Base-by-base conservation (phyloP, 2,888 invertebrate genomes). In the Phasia obesa region DNA sequence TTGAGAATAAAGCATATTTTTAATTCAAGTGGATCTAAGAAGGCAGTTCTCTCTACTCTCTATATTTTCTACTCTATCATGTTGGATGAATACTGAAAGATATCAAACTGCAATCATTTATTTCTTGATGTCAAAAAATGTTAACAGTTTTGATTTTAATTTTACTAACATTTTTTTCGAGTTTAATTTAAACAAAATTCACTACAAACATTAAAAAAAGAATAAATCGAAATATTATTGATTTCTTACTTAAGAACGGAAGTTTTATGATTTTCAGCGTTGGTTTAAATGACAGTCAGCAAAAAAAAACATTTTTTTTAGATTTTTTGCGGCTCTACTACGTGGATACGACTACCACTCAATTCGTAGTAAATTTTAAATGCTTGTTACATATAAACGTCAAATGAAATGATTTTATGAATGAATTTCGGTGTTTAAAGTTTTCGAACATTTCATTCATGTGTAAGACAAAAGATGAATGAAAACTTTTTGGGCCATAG, bases 221-320 rank as follows among this genome's bases (percentile, higher is more conserved):
- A 49, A 38, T 27, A 38, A 70, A 64, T 21, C 53, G 6, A 2
- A 21, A 38, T 25, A 2, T 44, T 27, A 83, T 83, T 71, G 78
- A 75, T 75, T 75, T 83, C 53, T 55, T 65, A 67, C 65, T 60
- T 59, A 79, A 79, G 83, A 83, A 83, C 83, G 83, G 83, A 83
- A 83, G 83, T 83, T 83, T 83, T 75, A 75, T 75, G 67, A 79
- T 65, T 71, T 65, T 19, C n/a, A 79, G 83, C 83, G 83, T 83
- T 83, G 83, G 83, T 19, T 75, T 65, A 5, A 79, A 67, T 65
- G 69, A 49, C 62, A 74, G 42, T 6, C 53, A 47, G 60, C 75
- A 59, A 60, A 27, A 76, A 38, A 25, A 25, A 42, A 51, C 35
- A n/a, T 2, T 17, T 11, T 31, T 23, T 4, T 51, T 49, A 35